Base-by-base conservation (phyloP, 2,888 invertebrate species). In the Drosophila gaucha region DNA sequence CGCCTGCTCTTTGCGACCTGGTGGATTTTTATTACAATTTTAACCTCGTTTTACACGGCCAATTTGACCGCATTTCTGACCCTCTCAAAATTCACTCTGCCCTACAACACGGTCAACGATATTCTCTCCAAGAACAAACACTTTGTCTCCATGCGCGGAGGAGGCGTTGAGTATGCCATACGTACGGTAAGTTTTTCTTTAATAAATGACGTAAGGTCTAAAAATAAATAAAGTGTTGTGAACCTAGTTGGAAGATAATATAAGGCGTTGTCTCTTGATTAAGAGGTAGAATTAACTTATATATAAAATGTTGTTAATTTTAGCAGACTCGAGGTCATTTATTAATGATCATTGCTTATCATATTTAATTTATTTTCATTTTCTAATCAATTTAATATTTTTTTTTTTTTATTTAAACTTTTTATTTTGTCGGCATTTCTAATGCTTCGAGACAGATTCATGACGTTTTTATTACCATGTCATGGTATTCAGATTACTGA, bases 21-120 rank as follows among this genome's bases (percentile, higher is more conserved):
- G 97, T 97, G 97, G 97, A 94, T 97, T 66, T 97, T 97, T 90
- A 96, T 97, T 77, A 96, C 96, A 33, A 94, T 97, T 50, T 92
- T 97, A 44, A 97, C 97, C 0, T 96, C 97, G 10, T 97, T 97
- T 91, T 97, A 97, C 91, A 97, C 97, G 2, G 97, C 97, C 8
- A 97, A 97, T 91, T 92, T 97, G 87, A 97, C 97, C 0, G 97
- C 97, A 12, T 97, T 97, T 89, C 93, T 97, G 50, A 97, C 97
- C 0, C 92, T 97, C 16, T 97, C 97, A 6, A 95, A 95, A 90
- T 97, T 97, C 80, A 96, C 96, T 0, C 92, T 97, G 76, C 96
- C 96, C 16, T 96, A 95, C 44, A 95, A 95, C 76, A 93, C 93
- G 33, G 93, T 96, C 0, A 90, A 93, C 41, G 96, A 97, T 88